A percentile compares a stretch with the other conserved stretches of the same genome.
These are phyloP conservation scores for Amphiprion percula DNA, from an alignment of 2,113 vertebrate genomes.

Conservation along the genomic window DNA sequence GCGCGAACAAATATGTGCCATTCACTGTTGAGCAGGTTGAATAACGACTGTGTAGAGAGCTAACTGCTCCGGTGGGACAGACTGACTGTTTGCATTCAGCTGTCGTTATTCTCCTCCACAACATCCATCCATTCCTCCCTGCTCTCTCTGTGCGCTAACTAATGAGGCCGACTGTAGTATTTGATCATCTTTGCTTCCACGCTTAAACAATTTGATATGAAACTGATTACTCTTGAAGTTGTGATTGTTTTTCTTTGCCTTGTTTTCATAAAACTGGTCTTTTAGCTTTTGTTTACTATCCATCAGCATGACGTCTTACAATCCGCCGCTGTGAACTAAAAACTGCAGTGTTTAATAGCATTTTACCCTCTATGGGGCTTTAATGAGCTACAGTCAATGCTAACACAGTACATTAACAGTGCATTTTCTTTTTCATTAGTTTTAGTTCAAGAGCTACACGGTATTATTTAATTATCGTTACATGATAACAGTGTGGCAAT, in stretches of 20 bases:
- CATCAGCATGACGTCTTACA: constrained; percentile 1
- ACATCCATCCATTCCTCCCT: constrained; percentile 34
- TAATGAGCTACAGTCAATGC: constrained; percentile 54
- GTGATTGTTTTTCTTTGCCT: constrained; percentile 26
- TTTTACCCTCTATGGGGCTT: constrained; percentile 30
- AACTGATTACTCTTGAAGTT: constrained; percentile 46
- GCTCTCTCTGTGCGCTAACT: constrained; percentile 29
- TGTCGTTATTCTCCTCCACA: constrained; percentile 47
- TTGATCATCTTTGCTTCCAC: constrained; percentile 48
- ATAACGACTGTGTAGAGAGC: constrained; percentile 49
- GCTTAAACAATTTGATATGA: constrained; percentile 29
- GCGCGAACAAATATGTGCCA: constrained; percentile 27
- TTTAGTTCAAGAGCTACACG: constrained; percentile 14
- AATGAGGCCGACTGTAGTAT: constrained; percentile 41
- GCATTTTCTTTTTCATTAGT: constrained; percentile 12
- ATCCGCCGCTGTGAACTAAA: constrained; percentile 31
- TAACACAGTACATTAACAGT: constrained; percentile 39
- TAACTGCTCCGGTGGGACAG: constrained; percentile 50
- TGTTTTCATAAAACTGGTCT: constrained; percentile 26
- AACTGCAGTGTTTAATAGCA: constrained; percentile 24
- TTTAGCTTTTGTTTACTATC: constrained; percentile 32
- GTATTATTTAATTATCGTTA: constrained; percentile 19
- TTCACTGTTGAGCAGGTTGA: constrained; percentile 46
- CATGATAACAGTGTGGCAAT: constrained; percentile 12
- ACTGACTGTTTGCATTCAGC: constrained; percentile 54